Conservation (phyloP, 2,888 invertebrate species). For the Griposia aprilina region DNA sequence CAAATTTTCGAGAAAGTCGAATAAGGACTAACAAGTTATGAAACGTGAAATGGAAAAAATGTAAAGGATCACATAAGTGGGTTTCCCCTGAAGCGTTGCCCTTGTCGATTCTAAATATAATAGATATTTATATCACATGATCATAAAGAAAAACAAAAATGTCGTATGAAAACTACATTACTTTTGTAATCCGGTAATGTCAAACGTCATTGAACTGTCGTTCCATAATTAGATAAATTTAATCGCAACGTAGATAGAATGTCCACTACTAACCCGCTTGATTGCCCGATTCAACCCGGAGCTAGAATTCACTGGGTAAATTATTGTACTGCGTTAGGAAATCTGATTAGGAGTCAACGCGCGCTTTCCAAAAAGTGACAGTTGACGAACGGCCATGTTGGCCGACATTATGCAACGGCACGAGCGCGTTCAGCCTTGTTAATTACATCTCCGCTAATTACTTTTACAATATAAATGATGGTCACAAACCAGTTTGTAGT, state of each 20-base stretch:
- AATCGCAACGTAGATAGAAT: conserved; percentile 31
- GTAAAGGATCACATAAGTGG: neutral
- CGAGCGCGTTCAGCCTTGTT: conserved; percentile 80
- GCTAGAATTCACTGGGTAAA: conserved; percentile 62
- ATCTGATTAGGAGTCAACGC: conserved; percentile 82
- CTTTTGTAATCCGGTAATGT: neutral
- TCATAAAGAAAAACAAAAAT: conserved; percentile 11
- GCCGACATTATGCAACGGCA: conserved; percentile 85
- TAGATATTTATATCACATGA: neutral
- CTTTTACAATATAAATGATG: conserved; percentile 75
- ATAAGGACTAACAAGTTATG: neutral
- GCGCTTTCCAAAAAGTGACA: conserved; percentile 83
- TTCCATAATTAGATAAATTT: neutral
- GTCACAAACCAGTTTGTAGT: conserved; percentile 55
- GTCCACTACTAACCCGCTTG: conserved; percentile 25
- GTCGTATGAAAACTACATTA: neutral
- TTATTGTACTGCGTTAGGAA: conserved; percentile 65
- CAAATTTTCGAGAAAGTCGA: neutral
- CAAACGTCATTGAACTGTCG: conserved; percentile 16
- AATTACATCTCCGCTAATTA: conserved; percentile 85
- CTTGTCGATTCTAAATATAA: conserved; percentile 5
- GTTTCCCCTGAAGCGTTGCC: conserved; percentile 8
- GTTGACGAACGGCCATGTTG: conserved; percentile 83
- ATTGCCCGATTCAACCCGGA: conserved; percentile 50
- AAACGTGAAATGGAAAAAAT: conserved; percentile 2